phyloP scores from a whole-genome alignment of 2,797 vertebrate species.

The Leuciscus waleckii region DNA sequence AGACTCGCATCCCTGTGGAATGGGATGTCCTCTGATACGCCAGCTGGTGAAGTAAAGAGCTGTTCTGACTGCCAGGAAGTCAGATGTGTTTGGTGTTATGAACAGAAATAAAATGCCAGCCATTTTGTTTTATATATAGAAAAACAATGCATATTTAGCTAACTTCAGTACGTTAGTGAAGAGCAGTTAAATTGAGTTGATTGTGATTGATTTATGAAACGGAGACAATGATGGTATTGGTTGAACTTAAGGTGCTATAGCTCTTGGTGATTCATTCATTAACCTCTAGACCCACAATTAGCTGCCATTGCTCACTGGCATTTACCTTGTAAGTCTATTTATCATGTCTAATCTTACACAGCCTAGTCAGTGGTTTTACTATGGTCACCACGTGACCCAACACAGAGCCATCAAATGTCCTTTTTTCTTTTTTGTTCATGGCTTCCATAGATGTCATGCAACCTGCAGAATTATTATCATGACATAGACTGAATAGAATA shows the following conservation, averaged over 20 bases:
- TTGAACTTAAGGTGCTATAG: conserved; percentile 27
- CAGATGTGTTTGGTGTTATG: conserved; percentile 20
- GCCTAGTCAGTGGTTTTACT: conserved; percentile 17
- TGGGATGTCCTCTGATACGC: conserved; percentile 27
- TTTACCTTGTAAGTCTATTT: conserved; percentile 31
- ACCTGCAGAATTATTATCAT: not conserved
- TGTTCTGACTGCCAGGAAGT: conserved; percentile 25
- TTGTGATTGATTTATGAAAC: not conserved
- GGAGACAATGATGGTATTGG: not conserved
- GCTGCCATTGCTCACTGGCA: conserved; percentile 20
- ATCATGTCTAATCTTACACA: conserved; percentile 21
- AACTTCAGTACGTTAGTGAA: not conserved
- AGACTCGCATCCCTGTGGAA: conserved; percentile 42
- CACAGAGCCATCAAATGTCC: too few species aligned
- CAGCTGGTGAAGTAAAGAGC: conserved; percentile 33
- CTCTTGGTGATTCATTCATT: conserved; percentile 39
- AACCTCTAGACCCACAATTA: conserved; percentile 44
- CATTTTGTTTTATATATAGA: conserved; percentile 27
- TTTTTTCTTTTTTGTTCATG: not conserved
- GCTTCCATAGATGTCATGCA: not conserved
- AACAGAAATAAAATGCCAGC: conserved; percentile 34
- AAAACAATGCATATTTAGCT: not conserved
- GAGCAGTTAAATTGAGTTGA: not conserved
- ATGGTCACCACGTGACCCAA: not conserved
- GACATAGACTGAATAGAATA: not conserved